Evolutionary conservation across 2,113 vertebrate genomes (phyloP), one percentile per base, ranked within the genome.

Genomic region (Gopherus flavomarginatus): DNA sequence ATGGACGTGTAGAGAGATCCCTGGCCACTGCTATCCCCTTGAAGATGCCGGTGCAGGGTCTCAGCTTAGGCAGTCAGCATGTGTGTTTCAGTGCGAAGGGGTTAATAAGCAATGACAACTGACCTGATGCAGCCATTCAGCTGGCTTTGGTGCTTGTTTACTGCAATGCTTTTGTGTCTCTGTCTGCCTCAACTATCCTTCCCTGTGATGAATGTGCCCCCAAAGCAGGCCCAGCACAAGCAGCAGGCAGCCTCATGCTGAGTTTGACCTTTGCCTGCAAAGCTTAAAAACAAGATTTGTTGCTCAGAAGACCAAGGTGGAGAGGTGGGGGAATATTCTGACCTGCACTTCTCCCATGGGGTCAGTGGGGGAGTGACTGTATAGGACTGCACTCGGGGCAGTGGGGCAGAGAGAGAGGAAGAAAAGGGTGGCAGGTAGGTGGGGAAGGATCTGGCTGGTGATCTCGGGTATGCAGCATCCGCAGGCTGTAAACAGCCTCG

Each of bases 131-230:
- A 44, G 56, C 89, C 83, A 14, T 44, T 21, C 44, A 24, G 82
- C 92, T 97, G 90, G 96, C 92, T 90, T 94, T 77, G 6, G 57
- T 0, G 0, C 82, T 94, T 94, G 95, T 96, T 83, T 1, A 0
- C 86, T 78, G 88, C 81, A n/a, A 57, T n/a, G 29, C 26, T 95
- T 95, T 88, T 96, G 96, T 97, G 95, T 96, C 90, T 91, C 92
- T 90, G 90, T 87, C 38, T 22, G 84, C 86, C 42, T 6, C 29
- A 83, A 84, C 90, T 90, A 26, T 49, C 90, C 79, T 7, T 91
- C 88, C 35, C 82, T 3, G 38, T 4, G 92, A 52, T 3, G 11
- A 80, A 50, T 47, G 69, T 19, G 72, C 47, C 88, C 90, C 85
- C 54, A 80, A n/a, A 62, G 80, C 14, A 0, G 3, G 2, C 85